phyloP scores from a whole-genome alignment of 2,888 invertebrate genomes.

The Lydus trimaculatus region DNA sequence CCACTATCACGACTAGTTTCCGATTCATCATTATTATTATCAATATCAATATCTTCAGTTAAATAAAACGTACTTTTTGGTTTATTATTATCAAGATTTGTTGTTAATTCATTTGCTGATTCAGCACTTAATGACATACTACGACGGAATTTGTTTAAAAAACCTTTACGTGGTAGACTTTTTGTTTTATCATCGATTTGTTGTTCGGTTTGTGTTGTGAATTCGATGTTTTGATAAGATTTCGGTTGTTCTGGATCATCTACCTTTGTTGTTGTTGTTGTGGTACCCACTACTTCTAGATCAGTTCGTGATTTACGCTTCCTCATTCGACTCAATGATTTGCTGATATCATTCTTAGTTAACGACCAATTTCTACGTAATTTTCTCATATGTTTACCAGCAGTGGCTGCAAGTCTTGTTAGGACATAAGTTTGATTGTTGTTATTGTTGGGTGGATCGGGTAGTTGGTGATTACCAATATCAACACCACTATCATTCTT shows the following conservation, averaged over 20 bases:
- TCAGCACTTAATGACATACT: constrained; percentile 67
- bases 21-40: constrained; percentile 38
- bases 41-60: constrained; percentile 66
- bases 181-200: constrained; percentile 20
- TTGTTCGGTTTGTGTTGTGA: neutral
- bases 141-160: constrained; percentile 67
- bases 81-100: constrained; percentile 50
- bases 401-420: constrained; percentile 70
- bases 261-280: constrained; percentile 13
- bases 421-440: constrained; percentile 65
- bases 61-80: constrained; percentile 76
- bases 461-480: constrained; percentile 65
- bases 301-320: constrained; percentile 57
- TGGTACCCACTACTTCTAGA: constrained; percentile 33
- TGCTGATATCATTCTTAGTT: constrained; percentile 67
- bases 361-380: constrained; percentile 69
- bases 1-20: constrained; percentile 58
- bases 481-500: constrained; percentile 64
- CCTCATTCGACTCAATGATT: constrained; percentile 62
- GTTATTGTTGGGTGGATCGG: constrained; percentile 64
- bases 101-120: constrained; percentile 64
- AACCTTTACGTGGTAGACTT: constrained; percentile 40
- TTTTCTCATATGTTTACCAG: constrained; percentile 69
- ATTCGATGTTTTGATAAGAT: constrained; percentile 1
- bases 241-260: constrained; percentile 11